Conservation (phyloP, 1,140 invertebrate species). For the Eupristina koningsbergeri region DNA sequence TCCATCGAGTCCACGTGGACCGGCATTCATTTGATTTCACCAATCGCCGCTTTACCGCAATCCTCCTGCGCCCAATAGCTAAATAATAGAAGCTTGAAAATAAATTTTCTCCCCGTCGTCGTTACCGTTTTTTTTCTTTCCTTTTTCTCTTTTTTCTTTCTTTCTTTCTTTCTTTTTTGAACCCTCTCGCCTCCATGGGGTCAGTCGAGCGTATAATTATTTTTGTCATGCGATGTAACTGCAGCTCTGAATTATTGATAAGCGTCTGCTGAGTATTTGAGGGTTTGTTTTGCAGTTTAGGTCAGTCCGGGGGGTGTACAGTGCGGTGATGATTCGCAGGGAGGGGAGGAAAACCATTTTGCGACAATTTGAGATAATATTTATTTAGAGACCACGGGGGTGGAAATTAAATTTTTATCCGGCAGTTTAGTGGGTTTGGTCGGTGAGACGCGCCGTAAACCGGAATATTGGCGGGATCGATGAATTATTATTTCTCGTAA, state of each 20-base stretch:
- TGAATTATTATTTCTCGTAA: slow-evolving; percentile 35
- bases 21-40: slow-evolving; percentile 3
- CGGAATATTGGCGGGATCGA: slow-evolving; percentile 41
- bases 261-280: not conserved
- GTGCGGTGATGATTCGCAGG: slow-evolving; percentile 11
- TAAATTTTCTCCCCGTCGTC: not conserved
- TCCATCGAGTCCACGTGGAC: not conserved
- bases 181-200: not conserved
- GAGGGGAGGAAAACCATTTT: not conserved
- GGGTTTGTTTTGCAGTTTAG: not conserved
- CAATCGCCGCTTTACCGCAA: not conserved
- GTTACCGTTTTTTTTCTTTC: not conserved
- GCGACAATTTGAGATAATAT: slow-evolving; percentile 33
- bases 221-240: slow-evolving; percentile 22
- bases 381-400: slow-evolving; percentile 12
- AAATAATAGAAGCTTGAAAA: slow-evolving; percentile 8
- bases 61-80: not conserved
- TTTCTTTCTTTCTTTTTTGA: too few relatives aligned
- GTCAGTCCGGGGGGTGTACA: not conserved
- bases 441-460: slow-evolving; percentile 30
- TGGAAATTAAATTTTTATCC: slow-evolving; percentile 42
- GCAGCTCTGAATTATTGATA: slow-evolving; percentile 39
- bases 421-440: slow-evolving; percentile 38
- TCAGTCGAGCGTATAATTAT: slow-evolving; percentile 15
- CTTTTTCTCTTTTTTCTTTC: too few relatives aligned